These are phyloP conservation scores for Chloroclysta siterata DNA, from an alignment of 2,888 invertebrate genomes.

Conservation along the genomic window DNA sequence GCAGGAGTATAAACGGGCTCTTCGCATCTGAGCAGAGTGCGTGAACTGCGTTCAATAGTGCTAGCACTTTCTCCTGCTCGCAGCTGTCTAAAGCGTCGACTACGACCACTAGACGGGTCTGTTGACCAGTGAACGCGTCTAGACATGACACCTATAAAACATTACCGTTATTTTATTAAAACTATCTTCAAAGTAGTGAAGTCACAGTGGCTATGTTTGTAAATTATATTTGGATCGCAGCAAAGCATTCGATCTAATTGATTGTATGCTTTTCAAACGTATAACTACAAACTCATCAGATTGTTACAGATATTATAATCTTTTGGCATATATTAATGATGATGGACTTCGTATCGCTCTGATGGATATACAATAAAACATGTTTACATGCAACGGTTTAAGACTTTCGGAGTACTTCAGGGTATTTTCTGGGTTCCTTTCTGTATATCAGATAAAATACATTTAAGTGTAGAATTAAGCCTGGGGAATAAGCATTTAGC, in stretches of 20 bases:
- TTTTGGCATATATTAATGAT: too few relatives aligned
- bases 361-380: too few relatives aligned
- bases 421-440: not conserved
- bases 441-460: not conserved
- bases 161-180: not conserved
- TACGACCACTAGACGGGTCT: slow-evolving; percentile 97
- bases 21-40: slow-evolving; percentile 96
- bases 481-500: not conserved
- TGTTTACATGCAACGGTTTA: too few relatives aligned
- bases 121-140: slow-evolving; percentile 96
- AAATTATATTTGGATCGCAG: not conserved
- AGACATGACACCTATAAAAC: slow-evolving; percentile 92
- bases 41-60: slow-evolving; percentile 97
- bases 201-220: not conserved
- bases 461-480: not conserved
- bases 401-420: too few relatives aligned
- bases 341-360: too few relatives aligned
- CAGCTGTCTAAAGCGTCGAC: slow-evolving; percentile 99
- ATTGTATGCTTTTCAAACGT: not conserved
- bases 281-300: too few relatives aligned
- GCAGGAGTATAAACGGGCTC: slow-evolving; percentile 97
- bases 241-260: slow-evolving; percentile 1
- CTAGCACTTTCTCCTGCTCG: slow-evolving; percentile 97
- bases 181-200: not conserved
- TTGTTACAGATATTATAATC: too few relatives aligned